A percentile compares a stretch with the other conserved stretches of the same genome.
phyloP scores from a whole-genome alignment of 2,113 vertebrate genomes.

The Phyllostomus discolor region DNA sequence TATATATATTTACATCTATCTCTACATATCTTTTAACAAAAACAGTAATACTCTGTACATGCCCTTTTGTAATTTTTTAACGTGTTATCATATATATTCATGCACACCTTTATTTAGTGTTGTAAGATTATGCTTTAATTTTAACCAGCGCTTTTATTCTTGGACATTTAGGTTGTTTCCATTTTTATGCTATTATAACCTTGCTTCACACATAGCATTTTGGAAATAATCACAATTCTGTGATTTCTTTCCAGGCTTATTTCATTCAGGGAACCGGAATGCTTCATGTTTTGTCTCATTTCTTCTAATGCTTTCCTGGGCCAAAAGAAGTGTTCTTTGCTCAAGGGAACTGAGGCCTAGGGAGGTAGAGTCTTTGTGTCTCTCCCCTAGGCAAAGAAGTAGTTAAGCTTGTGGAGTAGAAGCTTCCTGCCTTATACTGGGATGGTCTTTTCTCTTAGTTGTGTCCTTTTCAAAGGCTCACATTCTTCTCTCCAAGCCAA shows the following conservation, averaged over 20 bases:
- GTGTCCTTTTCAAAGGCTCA: constrained; percentile 13
- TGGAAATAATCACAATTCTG: constrained; percentile 64
- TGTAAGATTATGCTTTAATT: constrained; percentile 22
- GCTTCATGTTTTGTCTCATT: constrained; percentile 63
- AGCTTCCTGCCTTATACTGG: neutral
- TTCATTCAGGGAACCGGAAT: constrained; percentile 54
- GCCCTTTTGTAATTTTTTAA: constrained; percentile 13
- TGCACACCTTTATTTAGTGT: constrained; percentile 2
- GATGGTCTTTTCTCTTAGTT: constrained; percentile 22
- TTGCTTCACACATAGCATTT: constrained; percentile 41
- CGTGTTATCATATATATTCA: neutral
- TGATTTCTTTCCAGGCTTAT: constrained; percentile 62
- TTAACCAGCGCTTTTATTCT: neutral
- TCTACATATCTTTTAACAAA: constrained; percentile 3
- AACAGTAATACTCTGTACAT: neutral
- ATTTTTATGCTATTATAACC: constrained; percentile 14
- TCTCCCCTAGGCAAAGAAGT: neutral
- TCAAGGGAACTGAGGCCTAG: constrained; percentile 51
- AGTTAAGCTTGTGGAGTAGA: constrained; percentile 1
- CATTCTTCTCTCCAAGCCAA: neutral
- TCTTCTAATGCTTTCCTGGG: constrained; percentile 57
- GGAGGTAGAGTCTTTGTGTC: constrained; percentile 50
- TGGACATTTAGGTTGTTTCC: constrained; percentile 36
- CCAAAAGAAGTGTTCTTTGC: constrained; percentile 55
- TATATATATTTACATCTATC: neutral